Conservation (phyloP, 2,888 invertebrate genomes). For the Lithophane socia region DNA sequence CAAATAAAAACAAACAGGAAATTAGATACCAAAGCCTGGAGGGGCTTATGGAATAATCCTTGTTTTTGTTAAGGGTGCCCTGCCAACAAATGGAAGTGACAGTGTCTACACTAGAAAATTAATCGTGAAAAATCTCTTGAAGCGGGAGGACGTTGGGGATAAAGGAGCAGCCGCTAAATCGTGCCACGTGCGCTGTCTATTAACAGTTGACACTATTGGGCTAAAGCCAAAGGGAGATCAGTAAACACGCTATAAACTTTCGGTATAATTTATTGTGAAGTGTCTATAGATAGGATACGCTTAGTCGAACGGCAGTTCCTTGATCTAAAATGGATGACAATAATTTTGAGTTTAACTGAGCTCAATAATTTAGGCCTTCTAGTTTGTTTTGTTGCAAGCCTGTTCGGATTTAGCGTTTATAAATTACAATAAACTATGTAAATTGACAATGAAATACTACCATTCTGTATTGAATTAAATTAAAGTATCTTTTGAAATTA, state of each 20-base stretch:
- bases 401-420: slow-evolving; percentile 28
- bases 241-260: slow-evolving; percentile 70
- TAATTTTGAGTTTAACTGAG: slow-evolving; percentile 39
- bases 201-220: slow-evolving; percentile 88
- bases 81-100: slow-evolving; percentile 88
- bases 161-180: slow-evolving; percentile 83
- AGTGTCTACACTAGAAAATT: slow-evolving; percentile 86
- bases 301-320: slow-evolving; percentile 59
- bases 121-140: slow-evolving; percentile 88
- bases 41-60: slow-evolving; percentile 86
- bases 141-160: slow-evolving; percentile 75
- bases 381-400: slow-evolving; percentile 38
- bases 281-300: slow-evolving; percentile 63
- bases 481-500: not conserved
- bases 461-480: not conserved
- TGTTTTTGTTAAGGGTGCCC: slow-evolving; percentile 88
- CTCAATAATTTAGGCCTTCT: slow-evolving; percentile 38
- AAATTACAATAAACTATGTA: slow-evolving; percentile 34
- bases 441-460: slow-evolving; percentile 32
- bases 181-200: slow-evolving; percentile 88
- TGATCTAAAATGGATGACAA: slow-evolving; percentile 57
- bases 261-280: slow-evolving; percentile 68
- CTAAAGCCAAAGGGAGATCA: slow-evolving; percentile 79
- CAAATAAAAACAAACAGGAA: slow-evolving; percentile 83
- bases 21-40: slow-evolving; percentile 82